Evolutionary conservation across 2,888 invertebrate genomes (phyloP), one percentile per base, ranked within the genome.

Genomic region (Drepana falcataria): DNA sequence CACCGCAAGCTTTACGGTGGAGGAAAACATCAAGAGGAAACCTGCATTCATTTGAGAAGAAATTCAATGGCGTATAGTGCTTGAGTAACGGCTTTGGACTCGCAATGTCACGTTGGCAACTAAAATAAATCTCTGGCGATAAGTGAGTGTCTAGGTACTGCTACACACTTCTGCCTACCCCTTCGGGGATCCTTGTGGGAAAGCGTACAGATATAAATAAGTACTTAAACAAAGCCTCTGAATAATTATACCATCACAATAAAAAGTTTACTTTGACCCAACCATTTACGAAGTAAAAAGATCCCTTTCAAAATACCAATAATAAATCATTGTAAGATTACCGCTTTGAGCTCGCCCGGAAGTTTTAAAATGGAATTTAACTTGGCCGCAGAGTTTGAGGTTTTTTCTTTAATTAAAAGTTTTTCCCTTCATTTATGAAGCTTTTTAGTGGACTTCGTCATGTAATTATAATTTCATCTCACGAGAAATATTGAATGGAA

Each of bases 311-410:
- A 65, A 64, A 65, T 59, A 66, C 63, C 62, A 55, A 60, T 65
- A 65, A 71, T 75, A 74, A 76, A 78, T 75, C 71, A 75, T 73
- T 74, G 65, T 68, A 56, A 66, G 70, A 68, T 70, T 67, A 70
- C 53, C 21, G 58, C 71, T 73, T 73, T 71, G 65, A 67, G 64
- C 65, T 60, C 63, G 64, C 63, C 64, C 53, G 59, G 58, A 73
- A 77, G 66, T 75, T 71, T 79, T 78, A 68, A 75, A 75, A 78
- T 71, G 68, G 71, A 74, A 77, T 73, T 66, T 66, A 68, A 67
- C 64, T 72, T 68, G 53, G 57, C 58, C 58, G 64, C 58, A 66
- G 73, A 79, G 66, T 78, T 72, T 56, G 52, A 64, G 64, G 67
- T 73, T 71, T 51, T 51, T 68, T 67, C 69, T 74, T 71, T 75